A percentile compares a stretch with the other conserved stretches of the same genome.
Conservation (phyloP, 64 coral and sea anemone species). For the Stichodactyla mertensii region DNA sequence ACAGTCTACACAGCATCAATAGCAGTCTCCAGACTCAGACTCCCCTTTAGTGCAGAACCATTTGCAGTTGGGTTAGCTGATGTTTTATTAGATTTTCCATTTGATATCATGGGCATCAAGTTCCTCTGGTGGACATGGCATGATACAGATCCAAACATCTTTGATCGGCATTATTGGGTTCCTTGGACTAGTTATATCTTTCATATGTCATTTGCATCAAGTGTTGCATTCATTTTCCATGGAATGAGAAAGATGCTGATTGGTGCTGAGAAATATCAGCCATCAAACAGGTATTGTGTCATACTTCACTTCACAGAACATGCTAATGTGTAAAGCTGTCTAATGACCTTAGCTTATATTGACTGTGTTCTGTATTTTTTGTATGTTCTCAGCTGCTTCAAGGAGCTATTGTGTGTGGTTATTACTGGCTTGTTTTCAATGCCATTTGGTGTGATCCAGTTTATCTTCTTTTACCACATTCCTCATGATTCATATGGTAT, state of each 20-base stretch:
- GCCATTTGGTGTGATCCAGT: slow-evolving; percentile 20
- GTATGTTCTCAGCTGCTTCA: slow-evolving; percentile 2
- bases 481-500: slow-evolving; percentile 25
- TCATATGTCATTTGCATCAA: slow-evolving; percentile 31
- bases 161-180: slow-evolving; percentile 24
- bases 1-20: slow-evolving; percentile 14
- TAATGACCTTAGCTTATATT: no score
- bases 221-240: slow-evolving; percentile 30
- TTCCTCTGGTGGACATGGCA: slow-evolving; percentile 24
- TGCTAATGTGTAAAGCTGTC: not conserved
- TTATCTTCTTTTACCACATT: slow-evolving; percentile 18
- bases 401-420: not conserved
- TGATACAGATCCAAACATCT: slow-evolving; percentile 30
- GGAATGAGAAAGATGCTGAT: not conserved
- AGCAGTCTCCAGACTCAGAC: not conserved
- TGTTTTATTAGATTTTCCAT: slow-evolving; percentile 19
- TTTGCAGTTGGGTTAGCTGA: slow-evolving; percentile 21
- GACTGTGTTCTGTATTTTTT: not conserved
- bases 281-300: not conserved
- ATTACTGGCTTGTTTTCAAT: slow-evolving; percentile 17
- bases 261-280: slow-evolving; percentile 19
- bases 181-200: slow-evolving; percentile 29
- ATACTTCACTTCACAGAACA: no score
- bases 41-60: slow-evolving; percentile 16
- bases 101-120: slow-evolving; percentile 31